Conservation (phyloP, 1,140 invertebrate species). For the Aphaenogaster ashmeadi region DNA sequence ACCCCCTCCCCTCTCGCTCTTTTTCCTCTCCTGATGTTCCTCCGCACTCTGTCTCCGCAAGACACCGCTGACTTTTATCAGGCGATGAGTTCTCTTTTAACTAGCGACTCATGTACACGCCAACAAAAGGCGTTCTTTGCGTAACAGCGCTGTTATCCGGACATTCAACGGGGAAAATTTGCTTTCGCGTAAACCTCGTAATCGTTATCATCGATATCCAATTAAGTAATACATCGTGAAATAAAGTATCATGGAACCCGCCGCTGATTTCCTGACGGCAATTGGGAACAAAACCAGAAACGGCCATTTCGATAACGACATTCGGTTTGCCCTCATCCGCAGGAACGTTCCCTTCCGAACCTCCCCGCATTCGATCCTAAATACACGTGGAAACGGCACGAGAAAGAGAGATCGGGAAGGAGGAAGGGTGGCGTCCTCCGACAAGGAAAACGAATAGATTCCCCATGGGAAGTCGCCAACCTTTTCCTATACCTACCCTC, state of each 20-base stretch:
- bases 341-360: constrained; percentile 9
- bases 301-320: constrained; percentile 66
- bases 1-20: constrained; percentile 44
- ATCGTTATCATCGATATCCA: constrained; percentile 5
- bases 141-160: background rate
- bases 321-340: constrained; percentile 48
- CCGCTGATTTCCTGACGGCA: background rate
- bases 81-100: constrained; percentile 46
- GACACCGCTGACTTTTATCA: constrained; percentile 44
- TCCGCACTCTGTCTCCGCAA: background rate
- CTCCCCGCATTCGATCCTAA: constrained; percentile 41
- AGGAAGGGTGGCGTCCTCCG: constrained; percentile 20
- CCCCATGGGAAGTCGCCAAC: constrained; percentile 83
- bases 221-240: constrained; percentile 24
- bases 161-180: background rate
- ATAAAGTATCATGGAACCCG: background rate
- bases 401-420: background rate
- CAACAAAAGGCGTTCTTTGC: background rate
- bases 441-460: constrained; percentile 84
- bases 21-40: constrained; percentile 53
- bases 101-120: background rate
- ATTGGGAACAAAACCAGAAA: constrained; percentile 49
- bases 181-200: constrained; percentile 16
- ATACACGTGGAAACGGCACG: constrained; percentile 47
- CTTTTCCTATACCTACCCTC: constrained; percentile 69